Base-by-base conservation (phyloP, 2,113 vertebrate species). In the Gavialis gangeticus region DNA sequence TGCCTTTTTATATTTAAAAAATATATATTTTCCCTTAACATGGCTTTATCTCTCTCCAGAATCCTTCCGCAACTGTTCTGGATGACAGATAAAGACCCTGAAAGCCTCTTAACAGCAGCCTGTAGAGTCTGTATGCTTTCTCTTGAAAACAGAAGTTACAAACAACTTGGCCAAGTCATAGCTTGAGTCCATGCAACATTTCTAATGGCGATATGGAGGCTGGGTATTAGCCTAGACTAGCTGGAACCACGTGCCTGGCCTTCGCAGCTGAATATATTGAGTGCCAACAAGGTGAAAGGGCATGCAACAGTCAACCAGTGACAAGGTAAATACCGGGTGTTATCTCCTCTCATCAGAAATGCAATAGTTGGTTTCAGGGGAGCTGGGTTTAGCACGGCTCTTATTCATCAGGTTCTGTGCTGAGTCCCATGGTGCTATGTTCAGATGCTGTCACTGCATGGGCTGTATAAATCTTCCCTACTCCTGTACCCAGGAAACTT, bases 241-340 rank as follows among this genome's bases (percentile, higher is more conserved):
- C 7, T 59, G 60, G 82, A 79, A 2, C 37, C 46, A 5, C 82
- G 17, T 66, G 14, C 37, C 46, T 82, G 30, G 34, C 91, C 83
- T 96, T 84, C 80, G 34, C 92, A 73, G 30, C 0, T 0, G 13
- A 66, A 88, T 87, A 91, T 87, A 77, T 79, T 75, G 90, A 73
- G 75, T 62, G 91, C 94, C 91, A 96, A 87, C 64, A 25, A 93
- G 95, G 90, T 62, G 75, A 95, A 95, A 94, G 90, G 88, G 77
- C 60, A 90, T 64, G 88, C 93, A 93, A 77, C 71, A 94, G 76
- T 58, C 73, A 30, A 0, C 57, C 24, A 69, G 84, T 79, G 82
- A 79, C 69, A 89, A 27, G 94, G 93, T 95, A 96, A 34, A 81
- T 94, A 82, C 3, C 55, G 77, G 21, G 63, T 6, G 4, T 87